These are phyloP conservation scores for Phrynocephalus vlangalii DNA, from an alignment of 2,797 vertebrate genomes.

Conservation along the genomic window DNA sequence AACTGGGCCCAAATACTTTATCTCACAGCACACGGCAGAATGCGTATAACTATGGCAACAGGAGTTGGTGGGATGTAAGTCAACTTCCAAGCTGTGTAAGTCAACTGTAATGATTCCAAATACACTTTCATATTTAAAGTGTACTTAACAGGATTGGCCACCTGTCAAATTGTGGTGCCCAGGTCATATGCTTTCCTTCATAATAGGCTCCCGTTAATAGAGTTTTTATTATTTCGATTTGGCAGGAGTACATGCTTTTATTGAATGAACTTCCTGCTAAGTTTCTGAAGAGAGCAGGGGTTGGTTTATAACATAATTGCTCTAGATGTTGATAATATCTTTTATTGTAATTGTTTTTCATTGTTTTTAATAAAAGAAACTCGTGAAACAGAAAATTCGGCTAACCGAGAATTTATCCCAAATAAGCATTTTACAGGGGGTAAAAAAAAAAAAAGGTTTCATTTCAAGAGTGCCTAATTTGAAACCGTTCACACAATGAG, in stretches of 20 bases:
- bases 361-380: conserved; percentile 80
- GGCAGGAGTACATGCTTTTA: conserved; percentile 65
- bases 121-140: conserved; percentile 27
- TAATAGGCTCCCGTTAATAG: conserved; percentile 53
- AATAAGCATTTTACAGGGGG: conserved; percentile 71
- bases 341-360: conserved; percentile 78
- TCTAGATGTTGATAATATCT: conserved; percentile 77
- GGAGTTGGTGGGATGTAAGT: conserved; percentile 27
- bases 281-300: conserved; percentile 71
- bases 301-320: conserved; percentile 78
- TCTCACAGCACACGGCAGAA: rapidly evolving
- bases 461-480: conserved; percentile 76
- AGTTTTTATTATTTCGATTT: conserved; percentile 69
- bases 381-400: conserved; percentile 6
- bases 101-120: conserved; percentile 23
- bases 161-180: conserved; percentile 34
- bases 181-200: conserved; percentile 48
- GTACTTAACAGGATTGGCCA: conserved; percentile 39
- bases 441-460: conserved; percentile 66
- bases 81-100: background rate
- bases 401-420: conserved; percentile 74
- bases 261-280: conserved; percentile 77
- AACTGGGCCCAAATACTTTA: conserved; percentile 3
- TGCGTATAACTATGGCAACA: conserved; percentile 12
- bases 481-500: conserved; percentile 74